These are phyloP conservation scores for Carettochelys insculpta DNA, from an alignment of 2,113 vertebrate genomes.

Conservation along the genomic window DNA sequence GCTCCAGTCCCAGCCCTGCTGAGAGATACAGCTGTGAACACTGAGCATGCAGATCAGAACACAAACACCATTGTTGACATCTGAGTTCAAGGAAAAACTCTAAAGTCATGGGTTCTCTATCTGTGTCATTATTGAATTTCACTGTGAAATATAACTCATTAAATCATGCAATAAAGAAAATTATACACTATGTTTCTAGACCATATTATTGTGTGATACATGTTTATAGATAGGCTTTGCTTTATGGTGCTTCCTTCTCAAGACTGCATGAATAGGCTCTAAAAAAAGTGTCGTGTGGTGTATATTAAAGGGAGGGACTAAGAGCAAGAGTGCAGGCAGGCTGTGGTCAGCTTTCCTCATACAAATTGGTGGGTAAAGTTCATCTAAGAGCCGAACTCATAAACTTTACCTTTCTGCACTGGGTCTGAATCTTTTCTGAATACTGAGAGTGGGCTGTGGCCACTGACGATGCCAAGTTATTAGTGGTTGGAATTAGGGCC, in stretches of 20 bases:
- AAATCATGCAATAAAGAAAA: slow-evolving; percentile 35
- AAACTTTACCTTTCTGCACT: background rate
- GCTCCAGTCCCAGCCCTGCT: background rate
- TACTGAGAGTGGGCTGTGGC: background rate
- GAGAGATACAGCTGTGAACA: background rate
- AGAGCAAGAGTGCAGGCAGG: background rate
- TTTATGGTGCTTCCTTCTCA: background rate
- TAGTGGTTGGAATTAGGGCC: background rate
- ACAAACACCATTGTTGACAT: background rate
- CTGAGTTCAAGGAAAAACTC: background rate
- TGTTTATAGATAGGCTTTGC: background rate
- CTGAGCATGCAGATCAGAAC: fast-evolving
- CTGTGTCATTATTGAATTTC: background rate
- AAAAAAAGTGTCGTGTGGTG: background rate
- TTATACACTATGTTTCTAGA: background rate
- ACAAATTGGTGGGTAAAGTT: background rate
- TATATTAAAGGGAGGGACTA: background rate
- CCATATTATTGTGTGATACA: background rate
- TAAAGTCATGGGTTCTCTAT: background rate
- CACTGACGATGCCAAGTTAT: background rate
- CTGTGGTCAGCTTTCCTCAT: background rate
- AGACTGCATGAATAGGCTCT: background rate
- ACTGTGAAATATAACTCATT: background rate
- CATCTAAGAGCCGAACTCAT: background rate
- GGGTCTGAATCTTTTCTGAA: background rate